Evolutionary conservation across 2,888 invertebrate genomes (phyloP).

Genomic region (Phyto melanocephala): DNA sequence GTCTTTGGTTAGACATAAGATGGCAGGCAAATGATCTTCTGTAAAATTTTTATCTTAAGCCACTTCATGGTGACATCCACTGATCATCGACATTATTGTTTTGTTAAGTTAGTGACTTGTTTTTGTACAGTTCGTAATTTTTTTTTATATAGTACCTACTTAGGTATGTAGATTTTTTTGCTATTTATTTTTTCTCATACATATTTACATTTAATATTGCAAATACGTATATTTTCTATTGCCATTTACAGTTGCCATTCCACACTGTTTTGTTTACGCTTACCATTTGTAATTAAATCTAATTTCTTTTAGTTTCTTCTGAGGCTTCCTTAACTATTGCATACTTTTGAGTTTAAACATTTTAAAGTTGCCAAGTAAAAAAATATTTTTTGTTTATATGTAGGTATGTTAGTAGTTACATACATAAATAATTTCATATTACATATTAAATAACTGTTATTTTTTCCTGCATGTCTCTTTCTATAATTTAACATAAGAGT

Average conservation of each 20-base stretch:
- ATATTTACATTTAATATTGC: not conserved
- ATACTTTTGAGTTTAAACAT: not conserved
- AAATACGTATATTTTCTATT: not conserved
- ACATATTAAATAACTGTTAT: not conserved
- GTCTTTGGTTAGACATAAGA: no score
- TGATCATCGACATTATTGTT: no score
- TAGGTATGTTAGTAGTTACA: not conserved
- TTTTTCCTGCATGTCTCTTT: not conserved
- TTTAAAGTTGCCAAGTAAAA: conserved; percentile 17
- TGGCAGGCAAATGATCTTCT: no score
- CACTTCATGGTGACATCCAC: no score
- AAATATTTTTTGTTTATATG: conserved; percentile 5
- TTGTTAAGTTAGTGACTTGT: no score
- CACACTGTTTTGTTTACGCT: no score
- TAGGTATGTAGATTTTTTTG: not conserved
- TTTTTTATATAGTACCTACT: no score
- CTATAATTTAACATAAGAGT: not conserved
- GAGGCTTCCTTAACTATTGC: not conserved
- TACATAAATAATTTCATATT: no score
- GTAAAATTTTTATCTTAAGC: no score
- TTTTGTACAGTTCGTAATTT: no score
- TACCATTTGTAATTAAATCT: no score
- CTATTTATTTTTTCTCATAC: not conserved
- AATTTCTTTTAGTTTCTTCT: not conserved
- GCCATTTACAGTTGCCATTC: not conserved